A percentile compares a stretch with the other conserved stretches of the same genome.
Conservation (phyloP, 1,140 invertebrate species). For the Eumaeus atala region DNA sequence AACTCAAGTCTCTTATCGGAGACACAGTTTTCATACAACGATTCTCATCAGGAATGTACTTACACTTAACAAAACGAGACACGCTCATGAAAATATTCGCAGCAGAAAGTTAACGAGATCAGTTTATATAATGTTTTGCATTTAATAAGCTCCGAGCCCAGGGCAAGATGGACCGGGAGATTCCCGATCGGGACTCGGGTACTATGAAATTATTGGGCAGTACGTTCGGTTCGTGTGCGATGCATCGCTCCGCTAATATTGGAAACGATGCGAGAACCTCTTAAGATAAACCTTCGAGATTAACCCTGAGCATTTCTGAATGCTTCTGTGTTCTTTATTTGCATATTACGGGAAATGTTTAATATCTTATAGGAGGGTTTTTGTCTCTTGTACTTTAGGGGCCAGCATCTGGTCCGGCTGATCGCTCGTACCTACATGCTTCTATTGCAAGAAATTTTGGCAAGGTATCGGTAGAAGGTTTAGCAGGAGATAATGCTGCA, state of each 20-base stretch:
- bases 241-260: conserved; percentile 61
- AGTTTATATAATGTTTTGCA: conserved; percentile 65
- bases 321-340: not conserved
- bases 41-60: too few species aligned
- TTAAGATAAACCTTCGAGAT: conserved; percentile 60
- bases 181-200: conserved; percentile 46
- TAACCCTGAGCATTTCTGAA: conserved; percentile 31
- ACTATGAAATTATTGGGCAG: conserved; percentile 67
- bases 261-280: conserved; percentile 56
- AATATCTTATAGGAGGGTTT: too few species aligned
- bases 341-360: conserved; percentile 6
- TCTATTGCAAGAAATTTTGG: too few species aligned
- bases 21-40: too few species aligned
- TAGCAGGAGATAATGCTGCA: too few species aligned
- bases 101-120: conserved; percentile 61
- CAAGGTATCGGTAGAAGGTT: too few species aligned
- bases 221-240: conserved; percentile 60
- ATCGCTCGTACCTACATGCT: too few species aligned
- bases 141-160: conserved; percentile 65
- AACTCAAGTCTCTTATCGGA: too few species aligned
- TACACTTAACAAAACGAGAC: not conserved
- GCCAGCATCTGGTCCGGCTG: too few species aligned
- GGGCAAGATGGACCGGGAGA: conserved; percentile 51
- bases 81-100: conserved; percentile 39
- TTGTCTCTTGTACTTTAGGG: too few species aligned